phyloP scores from a whole-genome alignment of 2,888 invertebrate genomes.

The Calephelis perditalis region DNA sequence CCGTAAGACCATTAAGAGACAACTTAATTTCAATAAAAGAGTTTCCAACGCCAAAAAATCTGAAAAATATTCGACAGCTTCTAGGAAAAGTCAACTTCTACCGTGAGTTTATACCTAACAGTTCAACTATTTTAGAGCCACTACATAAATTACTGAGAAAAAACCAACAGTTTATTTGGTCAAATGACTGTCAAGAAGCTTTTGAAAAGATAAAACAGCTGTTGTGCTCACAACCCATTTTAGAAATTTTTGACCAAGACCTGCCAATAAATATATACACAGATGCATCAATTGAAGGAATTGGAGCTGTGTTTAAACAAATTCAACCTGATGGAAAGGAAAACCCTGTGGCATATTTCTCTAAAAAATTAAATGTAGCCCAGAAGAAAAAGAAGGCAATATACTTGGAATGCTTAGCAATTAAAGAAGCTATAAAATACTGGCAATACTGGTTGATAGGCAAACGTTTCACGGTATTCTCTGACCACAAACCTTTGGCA shows the following conservation, averaged over 20 bases:
- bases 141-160: conserved; percentile 32
- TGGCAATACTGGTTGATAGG: conserved; percentile 29
- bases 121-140: conserved; percentile 27
- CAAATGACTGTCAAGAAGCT: conserved; percentile 22
- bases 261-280: conserved; percentile 24
- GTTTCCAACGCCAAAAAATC: conserved; percentile 25
- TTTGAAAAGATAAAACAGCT: conserved; percentile 20
- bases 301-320: conserved; percentile 24
- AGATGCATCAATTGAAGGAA: conserved; percentile 23
- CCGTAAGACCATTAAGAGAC: conserved; percentile 27
- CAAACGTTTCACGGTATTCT: conserved; percentile 26
- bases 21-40: conserved; percentile 32
- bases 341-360: conserved; percentile 17
- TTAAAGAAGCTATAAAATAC: conserved; percentile 27
- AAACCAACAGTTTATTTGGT: conserved; percentile 25
- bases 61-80: conserved; percentile 24
- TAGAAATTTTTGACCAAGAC: conserved; percentile 23
- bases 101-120: conserved; percentile 23
- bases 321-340: conserved; percentile 11
- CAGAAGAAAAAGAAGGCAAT: conserved; percentile 27
- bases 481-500: conserved; percentile 26
- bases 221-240: conserved; percentile 24
- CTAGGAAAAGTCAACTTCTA: conserved; percentile 23
- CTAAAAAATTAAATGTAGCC: conserved; percentile 15
- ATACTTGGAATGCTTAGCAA: conserved; percentile 21